Conservation (phyloP, 2,797 vertebrate genomes). For the Clarias laeviceps region DNA sequence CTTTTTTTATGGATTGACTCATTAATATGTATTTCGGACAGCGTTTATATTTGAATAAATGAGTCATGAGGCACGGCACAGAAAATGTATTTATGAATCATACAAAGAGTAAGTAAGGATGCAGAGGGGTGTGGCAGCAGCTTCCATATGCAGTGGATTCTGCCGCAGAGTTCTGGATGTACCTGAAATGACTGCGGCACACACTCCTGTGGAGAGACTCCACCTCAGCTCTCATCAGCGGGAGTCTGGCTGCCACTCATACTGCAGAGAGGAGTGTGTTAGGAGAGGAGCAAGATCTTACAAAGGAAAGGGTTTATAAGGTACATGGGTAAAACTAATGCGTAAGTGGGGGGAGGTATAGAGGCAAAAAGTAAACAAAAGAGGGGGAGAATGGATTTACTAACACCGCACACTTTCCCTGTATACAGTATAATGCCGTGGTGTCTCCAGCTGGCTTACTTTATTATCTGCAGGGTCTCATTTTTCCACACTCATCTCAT, state of each 20-base stretch:
- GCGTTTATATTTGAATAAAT: neutral
- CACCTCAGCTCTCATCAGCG: conserved; percentile 32
- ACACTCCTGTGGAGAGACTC: conserved; percentile 35
- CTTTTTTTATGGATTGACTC: neutral
- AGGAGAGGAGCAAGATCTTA: neutral
- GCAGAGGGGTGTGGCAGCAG: conserved; percentile 20
- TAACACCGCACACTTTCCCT: conserved; percentile 3
- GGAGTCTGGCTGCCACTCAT: conserved; percentile 43
- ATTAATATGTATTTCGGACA: conserved; percentile 1
- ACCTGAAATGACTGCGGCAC: conserved; percentile 47
- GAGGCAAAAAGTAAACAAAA: neutral
- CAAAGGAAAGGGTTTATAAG: too few species aligned
- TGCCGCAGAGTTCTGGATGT: conserved; percentile 36
- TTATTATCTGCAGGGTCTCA: conserved; percentile 34
- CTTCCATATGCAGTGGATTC: conserved; percentile 34
- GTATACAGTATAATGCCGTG: neutral
- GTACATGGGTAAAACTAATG: neutral
- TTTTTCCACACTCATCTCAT: conserved; percentile 29
- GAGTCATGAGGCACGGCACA: conserved; percentile 10
- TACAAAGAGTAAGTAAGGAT: conserved; percentile 11
- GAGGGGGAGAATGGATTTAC: neutral
- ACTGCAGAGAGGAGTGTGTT: conserved; percentile 27
- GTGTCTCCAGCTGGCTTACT: conserved; percentile 15
- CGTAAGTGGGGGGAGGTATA: neutral
- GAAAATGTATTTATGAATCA: conserved; percentile 19